These are phyloP conservation scores for Sebastes taczanowskii DNA, from an alignment of 2,797 vertebrate species.

Conservation along the genomic window DNA sequence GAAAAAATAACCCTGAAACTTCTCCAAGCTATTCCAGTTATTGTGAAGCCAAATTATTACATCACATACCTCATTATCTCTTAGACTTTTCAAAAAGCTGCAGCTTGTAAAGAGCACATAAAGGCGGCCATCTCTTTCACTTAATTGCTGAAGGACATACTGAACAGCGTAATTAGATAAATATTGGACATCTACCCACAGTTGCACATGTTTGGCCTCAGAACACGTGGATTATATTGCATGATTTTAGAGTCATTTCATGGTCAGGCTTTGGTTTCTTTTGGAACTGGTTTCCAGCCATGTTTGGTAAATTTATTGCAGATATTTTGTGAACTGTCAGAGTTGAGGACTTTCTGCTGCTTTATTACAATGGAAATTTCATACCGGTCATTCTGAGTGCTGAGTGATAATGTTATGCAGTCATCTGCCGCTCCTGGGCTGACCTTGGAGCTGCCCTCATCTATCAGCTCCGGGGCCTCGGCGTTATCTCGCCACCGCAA, in stretches of 20 bases:
- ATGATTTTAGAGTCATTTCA: background rate
- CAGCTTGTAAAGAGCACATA: background rate
- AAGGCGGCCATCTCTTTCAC: background rate
- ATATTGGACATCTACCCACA: background rate
- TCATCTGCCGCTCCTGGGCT: conserved; percentile 40
- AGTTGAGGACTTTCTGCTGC: background rate
- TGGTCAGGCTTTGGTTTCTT: background rate
- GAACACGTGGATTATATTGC: background rate
- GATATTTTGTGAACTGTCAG: background rate
- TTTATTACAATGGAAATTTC: background rate
- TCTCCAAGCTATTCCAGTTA: background rate
- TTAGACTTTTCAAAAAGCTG: background rate
- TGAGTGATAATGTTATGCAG: conserved; percentile 41
- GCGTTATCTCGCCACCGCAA: conserved; percentile 48
- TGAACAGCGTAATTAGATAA: background rate
- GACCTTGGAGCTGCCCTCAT: conserved; percentile 68
- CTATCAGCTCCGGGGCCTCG: conserved; percentile 37
- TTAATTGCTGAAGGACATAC: background rate
- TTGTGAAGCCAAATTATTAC: background rate
- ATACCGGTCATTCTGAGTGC: background rate
- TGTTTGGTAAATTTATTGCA: background rate
- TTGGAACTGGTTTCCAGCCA: background rate
- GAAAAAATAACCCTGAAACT: background rate
- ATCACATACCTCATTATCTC: background rate
- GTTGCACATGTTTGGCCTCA: background rate